Percentiles rank a stretch among this genome's conserved stretches.
Evolutionary conservation across 1,140 invertebrate species (phyloP).

Genomic region (Drosophila teissieri): DNA sequence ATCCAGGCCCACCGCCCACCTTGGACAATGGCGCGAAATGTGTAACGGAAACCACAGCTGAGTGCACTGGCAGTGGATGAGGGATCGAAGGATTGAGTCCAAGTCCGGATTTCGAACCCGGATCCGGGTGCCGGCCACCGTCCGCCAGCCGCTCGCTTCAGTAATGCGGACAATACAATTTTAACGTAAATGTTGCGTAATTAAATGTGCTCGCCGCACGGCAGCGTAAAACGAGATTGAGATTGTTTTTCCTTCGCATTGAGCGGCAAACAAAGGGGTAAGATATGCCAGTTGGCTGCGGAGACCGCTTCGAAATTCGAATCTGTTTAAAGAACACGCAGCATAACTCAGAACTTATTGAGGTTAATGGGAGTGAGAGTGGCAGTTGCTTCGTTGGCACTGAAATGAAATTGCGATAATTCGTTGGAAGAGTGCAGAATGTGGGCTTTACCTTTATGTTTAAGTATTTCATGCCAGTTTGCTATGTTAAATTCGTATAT

Average conservation of each 20-base stretch:
- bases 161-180: slow-evolving; percentile 76
- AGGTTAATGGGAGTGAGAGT: slow-evolving; percentile 35
- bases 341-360: slow-evolving; percentile 30
- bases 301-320: slow-evolving; percentile 14
- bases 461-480: neutral
- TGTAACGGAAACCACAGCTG: slow-evolving; percentile 76
- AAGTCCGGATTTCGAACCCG: slow-evolving; percentile 42
- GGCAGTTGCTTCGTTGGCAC: slow-evolving; percentile 1
- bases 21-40: slow-evolving; percentile 68
- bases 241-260: slow-evolving; percentile 43
- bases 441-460: neutral
- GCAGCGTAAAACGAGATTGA: slow-evolving; percentile 60
- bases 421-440: slow-evolving; percentile 1
- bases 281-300: neutral
- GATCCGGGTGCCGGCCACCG: slow-evolving; percentile 26
- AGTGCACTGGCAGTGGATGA: slow-evolving; percentile 38
- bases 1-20: slow-evolving; percentile 16
- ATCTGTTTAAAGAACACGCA: slow-evolving; percentile 27
- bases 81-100: slow-evolving; percentile 45
- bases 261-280: slow-evolving; percentile 18
- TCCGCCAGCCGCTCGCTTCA: slow-evolving; percentile 3
- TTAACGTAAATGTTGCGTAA: slow-evolving; percentile 75
- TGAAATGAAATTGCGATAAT: slow-evolving; percentile 1
- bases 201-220: slow-evolving; percentile 58
- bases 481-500: neutral